Evolutionary conservation across 2,888 invertebrate species (phyloP), one percentile per base, ranked within the genome.

Genomic region (Peribatodes rhomboidaria): DNA sequence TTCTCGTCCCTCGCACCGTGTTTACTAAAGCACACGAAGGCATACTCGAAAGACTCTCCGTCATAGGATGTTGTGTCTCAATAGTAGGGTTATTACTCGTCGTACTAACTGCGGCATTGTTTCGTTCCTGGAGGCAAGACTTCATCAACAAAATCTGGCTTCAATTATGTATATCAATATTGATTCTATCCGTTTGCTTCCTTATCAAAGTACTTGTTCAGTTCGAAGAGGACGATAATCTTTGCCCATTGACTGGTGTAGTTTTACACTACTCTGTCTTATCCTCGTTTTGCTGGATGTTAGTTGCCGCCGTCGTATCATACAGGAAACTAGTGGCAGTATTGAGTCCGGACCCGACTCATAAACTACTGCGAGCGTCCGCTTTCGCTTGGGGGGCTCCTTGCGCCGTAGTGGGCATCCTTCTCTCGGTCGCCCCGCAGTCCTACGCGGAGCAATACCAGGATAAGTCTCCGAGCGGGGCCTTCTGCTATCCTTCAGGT

Each of bases 251-350:
- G 8, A 83, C 95, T 0, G 96, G 96, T 1, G 93, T 95, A 8
- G 73, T 94, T 7, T 77, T 96, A 13, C 96, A 96, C 77, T 96
- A 96, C 78, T 94, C 95, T 11, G 93, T 96, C 22, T 78, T 96
- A 18, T 93, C 95, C 0, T 95, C 96, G 8, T 96, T 96, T 81
- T 94, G 94, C 70, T 96, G 96, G 96, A 96, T 96, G 96, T 81
- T 96, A 44, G 94, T 96, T 10, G 95, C 95, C 56, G 96, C 95
- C 1, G 89, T 95, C 0, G 79, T 96, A 31, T 96, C 96, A 56
- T 96, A 96, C 78, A 88, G 95, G 47, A 89, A 95, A 55, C 93
- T 96, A 69, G 96, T 96, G 16, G 90, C 94, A 75, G 95, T 96
- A 2, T 94, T 96, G 54, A 94, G 94, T 0, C 89, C 94, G 16